Percentiles rank a stretch among this genome's conserved stretches.
These are phyloP conservation scores for Vidua chalybeata DNA, from an alignment of 2,113 vertebrate genomes.

Conservation along the genomic window DNA sequence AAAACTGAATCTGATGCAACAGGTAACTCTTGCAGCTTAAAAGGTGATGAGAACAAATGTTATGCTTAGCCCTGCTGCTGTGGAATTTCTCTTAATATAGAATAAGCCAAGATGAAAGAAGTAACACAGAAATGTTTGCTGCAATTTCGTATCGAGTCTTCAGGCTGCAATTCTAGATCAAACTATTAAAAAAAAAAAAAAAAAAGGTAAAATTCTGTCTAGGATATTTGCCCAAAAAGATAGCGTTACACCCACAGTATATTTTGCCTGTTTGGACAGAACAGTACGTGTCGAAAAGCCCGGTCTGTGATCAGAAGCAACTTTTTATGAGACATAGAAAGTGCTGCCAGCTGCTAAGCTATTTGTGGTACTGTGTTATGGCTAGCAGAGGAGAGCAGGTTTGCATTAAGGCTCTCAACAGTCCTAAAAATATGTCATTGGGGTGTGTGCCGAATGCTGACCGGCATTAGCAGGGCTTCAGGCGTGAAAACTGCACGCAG, in stretches of 20 bases:
- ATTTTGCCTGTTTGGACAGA: neutral
- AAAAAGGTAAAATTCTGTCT: neutral
- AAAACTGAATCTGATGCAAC: neutral
- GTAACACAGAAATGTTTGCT: neutral
- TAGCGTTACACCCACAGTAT: neutral
- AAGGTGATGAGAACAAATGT: neutral
- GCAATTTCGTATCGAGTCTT: neutral
- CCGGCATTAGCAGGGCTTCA: neutral
- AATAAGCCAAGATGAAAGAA: neutral
- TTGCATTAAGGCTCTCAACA: neutral
- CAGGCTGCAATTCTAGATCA: neutral
- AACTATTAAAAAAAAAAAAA: neutral
- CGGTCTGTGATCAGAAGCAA: neutral
- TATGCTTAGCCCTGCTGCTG: neutral
- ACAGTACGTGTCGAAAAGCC: neutral
- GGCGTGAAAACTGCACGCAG: rapidly evolving
- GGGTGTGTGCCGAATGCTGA: neutral
- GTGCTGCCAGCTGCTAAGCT: neutral
- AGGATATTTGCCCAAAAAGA: neutral
- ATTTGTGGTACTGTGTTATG: neutral
- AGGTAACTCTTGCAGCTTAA: neutral
- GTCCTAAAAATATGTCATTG: neutral
- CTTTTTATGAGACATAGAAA: neutral
- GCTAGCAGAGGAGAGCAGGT: neutral
- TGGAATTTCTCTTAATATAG: neutral